Conservation (phyloP, 2,888 invertebrate species). For the Nysson spinosus region DNA sequence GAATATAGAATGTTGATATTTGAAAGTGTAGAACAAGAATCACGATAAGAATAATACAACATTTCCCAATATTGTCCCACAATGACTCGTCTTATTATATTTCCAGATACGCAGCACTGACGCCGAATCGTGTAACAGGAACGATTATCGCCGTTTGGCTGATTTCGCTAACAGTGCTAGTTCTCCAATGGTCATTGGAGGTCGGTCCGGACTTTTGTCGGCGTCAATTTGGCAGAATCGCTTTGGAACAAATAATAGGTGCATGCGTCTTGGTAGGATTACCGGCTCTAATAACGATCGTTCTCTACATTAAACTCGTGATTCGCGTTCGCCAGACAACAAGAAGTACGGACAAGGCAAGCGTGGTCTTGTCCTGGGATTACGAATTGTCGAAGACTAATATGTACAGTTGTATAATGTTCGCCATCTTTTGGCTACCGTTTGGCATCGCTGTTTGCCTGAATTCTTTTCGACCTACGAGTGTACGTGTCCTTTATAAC, state of each 20-base stretch:
- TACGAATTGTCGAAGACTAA: slow-evolving; percentile 82
- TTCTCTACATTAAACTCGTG: slow-evolving; percentile 79
- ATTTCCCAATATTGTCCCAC: too few relatives aligned
- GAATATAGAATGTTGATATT: neutral
- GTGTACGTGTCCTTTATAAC: slow-evolving; percentile 82
- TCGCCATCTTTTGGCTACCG: slow-evolving; percentile 84
- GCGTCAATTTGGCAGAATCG: slow-evolving; percentile 79
- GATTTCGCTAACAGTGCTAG: slow-evolving; percentile 80
- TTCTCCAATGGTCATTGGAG: slow-evolving; percentile 81
- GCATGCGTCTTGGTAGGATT: slow-evolving; percentile 81
- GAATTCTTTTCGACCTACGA: slow-evolving; percentile 78
- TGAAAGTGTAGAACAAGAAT: too few relatives aligned
- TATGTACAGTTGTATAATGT: slow-evolving; percentile 82
- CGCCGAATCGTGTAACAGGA: slow-evolving; percentile 79
- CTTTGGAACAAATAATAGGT: slow-evolving; percentile 80
- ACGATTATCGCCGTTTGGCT: slow-evolving; percentile 81
- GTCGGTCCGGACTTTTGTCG: slow-evolving; percentile 85
- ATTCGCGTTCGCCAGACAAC: slow-evolving; percentile 79
- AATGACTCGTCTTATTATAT: neutral
- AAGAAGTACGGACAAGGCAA: slow-evolving; percentile 82
- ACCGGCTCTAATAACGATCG: slow-evolving; percentile 80
- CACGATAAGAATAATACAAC: too few relatives aligned
- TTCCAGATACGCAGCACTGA: slow-evolving; percentile 77
- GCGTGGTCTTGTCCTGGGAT: slow-evolving; percentile 82
- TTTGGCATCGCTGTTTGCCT: slow-evolving; percentile 82